Evolutionary conservation across 2,888 invertebrate species (phyloP), one percentile per base, ranked within the genome.

Genomic region (Zeuzera pyrina): DNA sequence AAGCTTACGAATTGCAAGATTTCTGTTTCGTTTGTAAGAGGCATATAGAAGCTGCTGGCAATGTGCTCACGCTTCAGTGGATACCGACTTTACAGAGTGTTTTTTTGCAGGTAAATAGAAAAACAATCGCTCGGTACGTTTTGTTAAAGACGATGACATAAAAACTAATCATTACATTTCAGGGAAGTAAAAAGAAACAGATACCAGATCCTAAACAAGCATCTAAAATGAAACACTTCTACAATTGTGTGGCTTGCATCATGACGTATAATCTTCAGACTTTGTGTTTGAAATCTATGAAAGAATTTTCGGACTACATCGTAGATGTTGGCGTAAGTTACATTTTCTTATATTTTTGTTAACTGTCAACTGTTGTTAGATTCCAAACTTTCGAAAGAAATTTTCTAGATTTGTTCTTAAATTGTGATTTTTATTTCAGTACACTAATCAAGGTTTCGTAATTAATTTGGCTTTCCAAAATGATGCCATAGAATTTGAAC

Each of bases 221-320:
- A 11, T 84, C 84, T 8, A 86, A 88, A 58, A 87, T 92, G 65
- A 88, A 86, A 47, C 88, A 88, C 26, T 95, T 95, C 68, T 96
- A 92, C 63, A 91, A 95, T 62, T 92, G 94, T 49, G 88, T 95
- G 1, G 91, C 91, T 1, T 90, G 91, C 15, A 83, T 96, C 23
- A 97, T 97, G 97, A 93, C 94, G 0, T 90, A 90, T 49, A 93
- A 95, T 52, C 74, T 97, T 34, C 94, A 95, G 63, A 88, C 88
- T 12, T 67, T 96, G 16, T 93, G 93, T 45, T 77, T 94, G 24
- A 87, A 90, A 47, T 95, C 95, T 3, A 86, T 96, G 52, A 78
- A 87, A 29, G 91, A 92, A 42, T 96, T 89, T 57, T 89, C 91
- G 1, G 79, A 91, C 30, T 93, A 92, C 45, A 86, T 97, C 19